phyloP scores from a whole-genome alignment of 2,888 invertebrate genomes.

The Trilocha varians region DNA sequence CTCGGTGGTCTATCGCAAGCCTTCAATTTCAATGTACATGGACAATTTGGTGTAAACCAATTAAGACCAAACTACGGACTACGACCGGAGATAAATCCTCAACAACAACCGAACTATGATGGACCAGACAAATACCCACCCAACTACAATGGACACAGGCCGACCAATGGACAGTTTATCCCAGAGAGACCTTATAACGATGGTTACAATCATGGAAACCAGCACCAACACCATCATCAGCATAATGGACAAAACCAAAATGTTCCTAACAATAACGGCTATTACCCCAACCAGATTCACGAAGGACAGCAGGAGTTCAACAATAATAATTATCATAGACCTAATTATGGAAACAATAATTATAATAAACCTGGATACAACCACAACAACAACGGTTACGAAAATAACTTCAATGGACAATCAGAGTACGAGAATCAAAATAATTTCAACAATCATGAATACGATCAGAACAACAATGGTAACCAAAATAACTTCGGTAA shows the following conservation, averaged over 20 bases:
- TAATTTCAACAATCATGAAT: neutral
- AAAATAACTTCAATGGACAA: conserved; percentile 7
- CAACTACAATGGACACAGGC: conserved; percentile 14
- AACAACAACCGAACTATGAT: conserved; percentile 19
- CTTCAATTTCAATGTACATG: conserved; percentile 24
- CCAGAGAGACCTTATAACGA: too few species aligned
- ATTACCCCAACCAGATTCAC: conserved; percentile 1
- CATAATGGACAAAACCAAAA: conserved; percentile 11
- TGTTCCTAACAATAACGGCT: conserved; percentile 6
- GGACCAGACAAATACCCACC: conserved; percentile 9
- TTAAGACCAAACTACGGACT: conserved; percentile 10
- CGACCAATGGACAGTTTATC: conserved; percentile 10
- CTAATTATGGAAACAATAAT: conserved; percentile 10
- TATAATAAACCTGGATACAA: conserved; percentile 1
- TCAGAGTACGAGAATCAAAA: conserved; percentile 1
- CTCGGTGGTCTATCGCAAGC: conserved; percentile 32
- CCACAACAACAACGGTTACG: conserved; percentile 6
- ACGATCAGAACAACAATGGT: conserved; percentile 7
- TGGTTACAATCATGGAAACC: conserved; percentile 16
- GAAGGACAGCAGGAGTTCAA: neutral
- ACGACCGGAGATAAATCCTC: conserved; percentile 23
- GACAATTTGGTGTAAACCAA: conserved; percentile 17
- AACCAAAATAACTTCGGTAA: conserved; percentile 7
- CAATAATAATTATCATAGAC: conserved; percentile 1
- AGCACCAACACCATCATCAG: conserved; percentile 14